Conservation (phyloP, 2,888 invertebrate genomes). For the Hecatera dysodea region DNA sequence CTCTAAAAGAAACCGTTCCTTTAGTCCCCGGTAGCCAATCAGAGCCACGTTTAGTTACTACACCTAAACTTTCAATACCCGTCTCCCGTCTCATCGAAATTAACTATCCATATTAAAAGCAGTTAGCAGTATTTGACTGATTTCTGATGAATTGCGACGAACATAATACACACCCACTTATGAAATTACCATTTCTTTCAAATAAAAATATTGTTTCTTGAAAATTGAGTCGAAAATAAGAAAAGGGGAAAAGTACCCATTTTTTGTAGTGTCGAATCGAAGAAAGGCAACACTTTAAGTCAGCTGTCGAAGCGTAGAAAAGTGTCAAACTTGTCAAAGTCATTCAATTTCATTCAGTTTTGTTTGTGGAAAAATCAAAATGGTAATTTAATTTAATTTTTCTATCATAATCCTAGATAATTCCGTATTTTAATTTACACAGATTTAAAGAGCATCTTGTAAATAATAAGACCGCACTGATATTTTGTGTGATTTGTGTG, state of each 20-base stretch:
- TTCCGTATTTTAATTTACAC: constrained; percentile 25
- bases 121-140: not conserved
- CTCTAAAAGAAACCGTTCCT: constrained; percentile 58
- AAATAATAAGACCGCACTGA: constrained; percentile 56
- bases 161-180: accelerated
- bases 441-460: constrained; percentile 24
- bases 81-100: constrained; percentile 5
- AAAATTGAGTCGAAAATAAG: not conserved
- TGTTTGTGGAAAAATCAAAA: constrained; percentile 79
- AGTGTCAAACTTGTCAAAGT: constrained; percentile 55
- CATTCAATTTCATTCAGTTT: constrained; percentile 56
- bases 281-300: constrained; percentile 28
- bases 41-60: constrained; percentile 58
- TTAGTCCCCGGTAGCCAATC: constrained; percentile 56
- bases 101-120: not conserved
- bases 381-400: constrained; percentile 84
- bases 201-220: not conserved
- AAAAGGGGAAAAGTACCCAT: constrained; percentile 5
- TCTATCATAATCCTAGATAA: constrained; percentile 73
- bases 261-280: not conserved
- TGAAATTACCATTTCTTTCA: not conserved
- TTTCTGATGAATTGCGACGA: not conserved
- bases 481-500: constrained; percentile 74
- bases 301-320: constrained; percentile 38
- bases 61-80: constrained; percentile 24